Base-by-base conservation (phyloP, 2,113 vertebrate genomes). In the Hydrochoerus hydrochaeris region DNA sequence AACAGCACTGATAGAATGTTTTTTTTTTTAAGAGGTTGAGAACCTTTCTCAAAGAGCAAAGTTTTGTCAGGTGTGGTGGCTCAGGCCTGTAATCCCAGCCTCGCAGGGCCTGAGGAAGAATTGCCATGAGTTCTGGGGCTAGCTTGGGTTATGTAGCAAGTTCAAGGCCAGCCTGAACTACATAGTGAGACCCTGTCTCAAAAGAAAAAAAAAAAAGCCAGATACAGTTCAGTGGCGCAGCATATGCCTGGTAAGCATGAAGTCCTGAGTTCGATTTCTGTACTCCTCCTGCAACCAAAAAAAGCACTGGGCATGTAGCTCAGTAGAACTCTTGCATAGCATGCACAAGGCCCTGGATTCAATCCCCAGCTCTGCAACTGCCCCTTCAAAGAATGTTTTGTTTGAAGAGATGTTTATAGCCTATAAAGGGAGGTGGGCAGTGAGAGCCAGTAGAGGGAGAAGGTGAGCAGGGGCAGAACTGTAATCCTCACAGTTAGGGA, bases 11-110 rank as follows among this genome's bases (percentile, higher is more conserved):
- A 75, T 0, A 88, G 38, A 81, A 41, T 82, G 46, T 62, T 96
- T 85, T 92, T 96, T 85, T 92, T 26, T 81, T 85, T 91, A 73
- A 95, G 41, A 73, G 69, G 69, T 22, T 24, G 38, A 73, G 71
- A 73, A 9, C 67, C 67, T 75, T 9, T 75, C 38, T 75, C 71
- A 75, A 75, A 44, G 35, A 24, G 19, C 38, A 26, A 26, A 75
- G 13, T 38, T 62, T 62, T 62, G 16, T 19, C 9, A 4, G n/a
- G 7, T n/a, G 19, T 71, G n/a, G 69, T 71, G 20, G n/a, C 19
- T 22, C 3, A 38, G 20, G 20, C 69, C 69, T 71, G 19, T 71
- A 71, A 71, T 71, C 7, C 69, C 7, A 71, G n/a, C 69, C 7
- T n/a, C 38, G 2, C 6, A 20, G 19, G 38, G n/a, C 19, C 19